phyloP scores from a whole-genome alignment of 2,797 vertebrate species.

The Huso huso region DNA sequence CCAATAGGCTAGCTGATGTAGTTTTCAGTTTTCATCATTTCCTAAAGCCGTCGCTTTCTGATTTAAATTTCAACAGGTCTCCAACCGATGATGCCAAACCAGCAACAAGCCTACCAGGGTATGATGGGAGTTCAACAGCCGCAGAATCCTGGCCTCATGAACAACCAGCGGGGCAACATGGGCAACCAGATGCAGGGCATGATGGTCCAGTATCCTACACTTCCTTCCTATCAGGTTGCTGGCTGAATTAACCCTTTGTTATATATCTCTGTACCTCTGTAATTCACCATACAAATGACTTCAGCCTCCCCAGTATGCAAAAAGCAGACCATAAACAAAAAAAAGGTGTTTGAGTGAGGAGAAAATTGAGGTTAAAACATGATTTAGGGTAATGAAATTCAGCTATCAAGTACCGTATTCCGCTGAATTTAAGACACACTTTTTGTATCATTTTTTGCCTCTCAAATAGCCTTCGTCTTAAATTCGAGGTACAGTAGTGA shows the following conservation, averaged over 20 bases:
- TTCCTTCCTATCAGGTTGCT: constrained; percentile 91
- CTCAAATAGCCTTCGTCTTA: no score
- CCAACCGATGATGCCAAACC: constrained; percentile 88
- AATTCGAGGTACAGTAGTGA: no score
- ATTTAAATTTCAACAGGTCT: constrained; percentile 59
- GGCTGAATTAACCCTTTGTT: constrained; percentile 15
- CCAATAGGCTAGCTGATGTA: no score
- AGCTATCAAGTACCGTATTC: no score
- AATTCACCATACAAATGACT: no score
- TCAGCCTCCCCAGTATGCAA: no score
- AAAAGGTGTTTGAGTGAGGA: not conserved
- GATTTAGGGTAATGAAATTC: no score
- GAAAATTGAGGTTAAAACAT: no score
- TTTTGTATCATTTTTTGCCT: no score
- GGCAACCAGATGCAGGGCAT: constrained; percentile 90
- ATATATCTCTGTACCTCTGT: not conserved
- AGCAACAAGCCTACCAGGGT: constrained; percentile 86
- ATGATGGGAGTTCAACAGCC: constrained; percentile 90
- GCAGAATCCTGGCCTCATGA: constrained; percentile 79
- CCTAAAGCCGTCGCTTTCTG: constrained; percentile 4
- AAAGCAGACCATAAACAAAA: no score
- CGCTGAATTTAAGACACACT: no score
- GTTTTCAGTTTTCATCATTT: not conserved
- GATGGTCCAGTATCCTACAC: constrained; percentile 93
- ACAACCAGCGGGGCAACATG: constrained; percentile 73